A percentile compares a stretch with the other conserved stretches of the same genome.
phyloP scores from a whole-genome alignment of 2,113 vertebrate genomes.

The Mugil cephalus region DNA sequence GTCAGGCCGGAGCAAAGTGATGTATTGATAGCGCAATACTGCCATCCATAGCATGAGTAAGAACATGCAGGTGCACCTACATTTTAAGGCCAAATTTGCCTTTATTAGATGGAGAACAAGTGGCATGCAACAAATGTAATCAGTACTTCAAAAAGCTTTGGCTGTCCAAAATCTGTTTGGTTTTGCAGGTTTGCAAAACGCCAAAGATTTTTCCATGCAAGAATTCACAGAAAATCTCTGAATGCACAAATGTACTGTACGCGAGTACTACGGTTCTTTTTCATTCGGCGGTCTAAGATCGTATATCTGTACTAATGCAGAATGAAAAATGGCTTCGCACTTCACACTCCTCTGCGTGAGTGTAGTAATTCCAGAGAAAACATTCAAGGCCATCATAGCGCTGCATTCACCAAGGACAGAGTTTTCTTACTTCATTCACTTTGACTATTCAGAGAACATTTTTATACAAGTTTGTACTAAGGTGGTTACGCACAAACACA shows the following conservation, averaged over 20 bases:
- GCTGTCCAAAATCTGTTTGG: not conserved
- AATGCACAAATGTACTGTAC: not conserved
- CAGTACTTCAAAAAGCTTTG: no score
- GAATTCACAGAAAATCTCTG: not conserved
- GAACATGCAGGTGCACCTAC: not conserved
- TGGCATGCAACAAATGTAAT: not conserved
- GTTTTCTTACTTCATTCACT: slow-evolving; percentile 22
- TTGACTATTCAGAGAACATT: slow-evolving; percentile 1
- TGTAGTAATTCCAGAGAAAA: slow-evolving; percentile 42
- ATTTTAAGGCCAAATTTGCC: not conserved
- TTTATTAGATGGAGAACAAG: not conserved
- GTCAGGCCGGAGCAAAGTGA: not conserved
- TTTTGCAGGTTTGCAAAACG: not conserved
- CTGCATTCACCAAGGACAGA: not conserved
- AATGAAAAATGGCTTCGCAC: slow-evolving; percentile 17
- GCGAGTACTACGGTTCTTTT: slow-evolving; percentile 5
- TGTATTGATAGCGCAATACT: not conserved
- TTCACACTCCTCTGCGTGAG: slow-evolving; percentile 22
- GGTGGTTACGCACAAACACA: not conserved
- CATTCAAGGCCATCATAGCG: slow-evolving; percentile 42
- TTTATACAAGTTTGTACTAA: slow-evolving; percentile 15
- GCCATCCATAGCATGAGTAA: not conserved
- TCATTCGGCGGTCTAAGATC: not conserved
- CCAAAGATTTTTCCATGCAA: not conserved
- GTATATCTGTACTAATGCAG: slow-evolving; percentile 21